Evolutionary conservation across 2,797 vertebrate genomes (phyloP), one percentile per base, ranked within the genome.

Genomic region (Apogon hyalosoma): DNA sequence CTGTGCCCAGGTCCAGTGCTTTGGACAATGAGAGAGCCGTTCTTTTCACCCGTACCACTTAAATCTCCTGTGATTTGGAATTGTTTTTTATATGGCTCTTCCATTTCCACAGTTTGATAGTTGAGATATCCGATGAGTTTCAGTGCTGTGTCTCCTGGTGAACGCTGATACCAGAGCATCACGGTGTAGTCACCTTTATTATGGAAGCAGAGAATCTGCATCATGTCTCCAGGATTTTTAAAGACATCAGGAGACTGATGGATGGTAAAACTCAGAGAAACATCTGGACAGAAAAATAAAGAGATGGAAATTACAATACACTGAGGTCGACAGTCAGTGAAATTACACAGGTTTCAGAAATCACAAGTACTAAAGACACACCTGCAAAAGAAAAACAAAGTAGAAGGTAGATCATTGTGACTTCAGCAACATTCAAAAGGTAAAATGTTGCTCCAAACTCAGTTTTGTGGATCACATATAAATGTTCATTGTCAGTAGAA

Each of bases 161-260:
- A 18, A 0, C 0, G 46, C 52, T 69, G 77, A 39, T 79, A 81
- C 77, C 73, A 81, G 6, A 65, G 40, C 52, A 83, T 72, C 18
- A 7, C 11, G 42, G 41, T 59, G 54, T 65, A 53, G 18, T 65
- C 42, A 8, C 43, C 63, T 40, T 49, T 45, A 6, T 41, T 12
- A 16, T 83, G 69, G 8, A 7, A 42, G 56, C 77, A 69, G 47
- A 39, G 38, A 13, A 77, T 67, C 54, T 71, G 9, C 3, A 69
- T 70, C 43, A 5, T 13, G 8, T 45, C 45, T 0, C 33, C 52
- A 13, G 38, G 6, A 2, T 46, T 3, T 21, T 3, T 52, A 31
- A 70, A 15, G 14, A 69, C 0, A 7, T 56, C 56, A 14, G 38
- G 53, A 40, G 18, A 38, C 62, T 75, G 71, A 48, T 0, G 0